These are phyloP conservation scores for Drosophila quinaria DNA, from an alignment of 2,888 invertebrate species.

Conservation along the genomic window DNA sequence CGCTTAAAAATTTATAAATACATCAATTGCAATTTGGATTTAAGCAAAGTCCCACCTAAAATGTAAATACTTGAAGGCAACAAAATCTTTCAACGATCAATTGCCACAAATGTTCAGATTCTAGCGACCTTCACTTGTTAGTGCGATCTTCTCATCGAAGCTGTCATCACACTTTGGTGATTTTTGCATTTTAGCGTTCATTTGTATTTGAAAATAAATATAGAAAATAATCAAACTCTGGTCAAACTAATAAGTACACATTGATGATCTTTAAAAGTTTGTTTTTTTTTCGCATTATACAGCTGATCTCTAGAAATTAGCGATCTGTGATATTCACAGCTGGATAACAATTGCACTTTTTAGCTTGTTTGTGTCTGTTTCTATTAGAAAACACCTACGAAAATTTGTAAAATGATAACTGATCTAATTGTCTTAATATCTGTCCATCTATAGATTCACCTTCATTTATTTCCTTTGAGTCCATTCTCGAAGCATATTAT, in stretches of 20 bases:
- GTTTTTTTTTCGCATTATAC: too few relatives aligned
- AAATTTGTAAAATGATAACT: too few relatives aligned
- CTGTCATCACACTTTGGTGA: slow-evolving; percentile 43
- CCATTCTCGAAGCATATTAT: not conserved
- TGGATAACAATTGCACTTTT: slow-evolving; percentile 10
- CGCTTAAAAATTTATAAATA: slow-evolving; percentile 3
- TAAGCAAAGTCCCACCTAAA: not conserved
- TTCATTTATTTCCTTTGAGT: not conserved
- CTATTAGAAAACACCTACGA: not conserved
- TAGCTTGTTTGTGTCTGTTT: not conserved
- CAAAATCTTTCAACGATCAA: slow-evolving; percentile 12
- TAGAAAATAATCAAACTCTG: slow-evolving; percentile 12
- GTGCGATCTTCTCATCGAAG: slow-evolving; percentile 19
- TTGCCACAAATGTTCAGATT: slow-evolving; percentile 23
- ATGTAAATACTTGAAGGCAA: slow-evolving; percentile 6
- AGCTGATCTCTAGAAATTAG: slow-evolving; percentile 30
- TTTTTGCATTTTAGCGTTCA: slow-evolving; percentile 30
- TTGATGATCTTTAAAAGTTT: slow-evolving; percentile 2
- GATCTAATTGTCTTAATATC: not conserved
- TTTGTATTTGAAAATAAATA: slow-evolving; percentile 19
- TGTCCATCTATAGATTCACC: not conserved
- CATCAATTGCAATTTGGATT: not conserved
- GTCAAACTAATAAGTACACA: slow-evolving; percentile 1
- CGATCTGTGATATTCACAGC: slow-evolving; percentile 13
- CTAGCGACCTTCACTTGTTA: slow-evolving; percentile 21